Percentiles rank a stretch among this genome's conserved stretches.
Conservation (phyloP, 2,888 invertebrate species). For the Oligia fasciuncula region DNA sequence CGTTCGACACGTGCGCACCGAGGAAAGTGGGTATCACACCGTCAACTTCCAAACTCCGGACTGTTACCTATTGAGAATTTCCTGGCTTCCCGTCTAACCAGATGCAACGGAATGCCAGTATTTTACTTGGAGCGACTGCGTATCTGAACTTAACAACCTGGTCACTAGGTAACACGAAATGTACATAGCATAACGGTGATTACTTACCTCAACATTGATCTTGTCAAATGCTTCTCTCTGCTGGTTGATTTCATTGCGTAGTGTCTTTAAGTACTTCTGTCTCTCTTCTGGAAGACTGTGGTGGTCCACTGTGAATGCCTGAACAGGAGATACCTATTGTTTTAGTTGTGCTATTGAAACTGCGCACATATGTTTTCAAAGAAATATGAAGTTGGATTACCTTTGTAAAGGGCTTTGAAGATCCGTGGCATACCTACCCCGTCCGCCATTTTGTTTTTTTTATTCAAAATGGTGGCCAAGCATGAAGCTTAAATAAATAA, state of each 20-base stretch:
- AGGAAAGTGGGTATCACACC: too few relatives aligned
- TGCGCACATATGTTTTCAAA: background rate
- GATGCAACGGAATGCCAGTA: background rate
- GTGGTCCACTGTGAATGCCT: constrained; percentile 91
- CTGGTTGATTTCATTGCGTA: constrained; percentile 92
- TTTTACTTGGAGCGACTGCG: background rate
- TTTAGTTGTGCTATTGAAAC: background rate
- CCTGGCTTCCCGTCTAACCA: background rate
- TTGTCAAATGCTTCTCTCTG: constrained; percentile 91
- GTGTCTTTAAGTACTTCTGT: constrained; percentile 87
- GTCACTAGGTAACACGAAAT: background rate
- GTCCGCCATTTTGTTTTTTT: too few relatives aligned
- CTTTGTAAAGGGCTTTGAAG: too few relatives aligned
- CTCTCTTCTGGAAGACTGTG: constrained; percentile 89
- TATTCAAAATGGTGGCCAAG: too few relatives aligned
- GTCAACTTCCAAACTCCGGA: too few relatives aligned
- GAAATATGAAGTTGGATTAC: background rate
- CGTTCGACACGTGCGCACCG: too few relatives aligned
- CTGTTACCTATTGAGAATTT: too few relatives aligned
- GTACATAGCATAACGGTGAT: background rate
- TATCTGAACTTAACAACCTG: background rate
- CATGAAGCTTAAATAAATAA: too few relatives aligned
- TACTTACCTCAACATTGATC: constrained; percentile 91
- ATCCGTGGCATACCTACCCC: too few relatives aligned
- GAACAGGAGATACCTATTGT: background rate